phyloP scores from a whole-genome alignment of 37 sponge, comb jelly and placozoan species.

The Lycopodina hypogea region DNA sequence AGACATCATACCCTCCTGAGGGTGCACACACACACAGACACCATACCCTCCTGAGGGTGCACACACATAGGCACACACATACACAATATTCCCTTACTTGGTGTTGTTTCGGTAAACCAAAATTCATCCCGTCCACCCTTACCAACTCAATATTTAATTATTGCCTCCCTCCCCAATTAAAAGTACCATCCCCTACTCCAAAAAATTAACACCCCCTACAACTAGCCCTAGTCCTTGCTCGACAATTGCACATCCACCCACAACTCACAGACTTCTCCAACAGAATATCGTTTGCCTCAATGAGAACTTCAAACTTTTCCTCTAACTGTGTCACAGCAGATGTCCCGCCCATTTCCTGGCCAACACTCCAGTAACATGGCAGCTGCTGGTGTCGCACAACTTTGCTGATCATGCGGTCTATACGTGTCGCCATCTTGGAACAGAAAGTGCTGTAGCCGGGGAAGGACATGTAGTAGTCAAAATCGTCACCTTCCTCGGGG shows the following conservation, averaged over 20 bases:
- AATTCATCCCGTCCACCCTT: no score
- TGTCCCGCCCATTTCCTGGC: conserved; percentile 38
- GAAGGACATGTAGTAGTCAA: conserved; percentile 80
- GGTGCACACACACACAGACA: no score
- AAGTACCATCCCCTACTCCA: no score
- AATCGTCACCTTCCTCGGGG: conserved; percentile 76
- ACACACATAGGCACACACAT: no score
- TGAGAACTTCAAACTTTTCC: conserved; percentile 75
- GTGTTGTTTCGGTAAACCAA: no score
- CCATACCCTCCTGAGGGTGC: no score
- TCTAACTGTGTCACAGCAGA: conserved; percentile 48
- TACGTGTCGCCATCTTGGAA: conserved; percentile 39
- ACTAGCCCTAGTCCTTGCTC: no score
- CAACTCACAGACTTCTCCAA: conserved; percentile 82
- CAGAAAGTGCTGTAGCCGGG: conserved; percentile 67
- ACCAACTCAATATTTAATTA: no score
- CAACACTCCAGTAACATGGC: conserved; percentile 53
- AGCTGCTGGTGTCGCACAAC: conserved; percentile 48
- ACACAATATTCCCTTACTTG: no score
- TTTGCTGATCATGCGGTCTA: conserved; percentile 41
- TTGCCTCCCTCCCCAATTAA: no score
- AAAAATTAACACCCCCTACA: no score
- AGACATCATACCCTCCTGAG: no score
- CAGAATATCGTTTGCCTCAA: conserved; percentile 86
- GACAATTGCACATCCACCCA: neutral